phyloP scores from a whole-genome alignment of 2,888 invertebrate genomes.

The Yponomeuta cagnagella region DNA sequence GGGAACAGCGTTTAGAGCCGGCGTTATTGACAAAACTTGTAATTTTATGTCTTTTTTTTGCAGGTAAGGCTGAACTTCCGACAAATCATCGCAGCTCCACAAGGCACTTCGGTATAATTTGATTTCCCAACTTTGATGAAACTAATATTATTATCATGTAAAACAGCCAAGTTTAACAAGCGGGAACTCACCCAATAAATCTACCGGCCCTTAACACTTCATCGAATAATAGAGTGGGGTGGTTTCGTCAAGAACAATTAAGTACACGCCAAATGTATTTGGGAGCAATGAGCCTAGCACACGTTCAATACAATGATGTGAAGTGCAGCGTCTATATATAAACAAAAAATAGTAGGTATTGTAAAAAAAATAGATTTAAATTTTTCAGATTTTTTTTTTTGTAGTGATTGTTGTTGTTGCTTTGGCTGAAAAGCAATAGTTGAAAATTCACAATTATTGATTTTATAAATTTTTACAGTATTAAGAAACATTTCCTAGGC shows the following conservation, averaged over 20 bases:
- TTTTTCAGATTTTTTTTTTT: too few relatives aligned
- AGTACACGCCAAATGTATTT: constrained; percentile 44
- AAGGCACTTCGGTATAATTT: constrained; percentile 1
- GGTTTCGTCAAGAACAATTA: constrained; percentile 55
- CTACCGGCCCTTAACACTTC: constrained; percentile 55
- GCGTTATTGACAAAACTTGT: background rate
- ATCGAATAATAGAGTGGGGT: constrained; percentile 57
- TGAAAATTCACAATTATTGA: too few relatives aligned
- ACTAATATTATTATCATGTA: constrained; percentile 47
- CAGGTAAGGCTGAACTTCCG: background rate
- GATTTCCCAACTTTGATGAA: constrained; percentile 33
- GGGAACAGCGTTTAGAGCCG: background rate
- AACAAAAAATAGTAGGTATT: too few relatives aligned
- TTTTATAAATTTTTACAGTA: too few relatives aligned
- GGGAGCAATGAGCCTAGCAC: constrained; percentile 16
- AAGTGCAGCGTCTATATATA: too few relatives aligned
- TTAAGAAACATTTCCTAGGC: too few relatives aligned
- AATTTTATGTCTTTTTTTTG: constrained; percentile 17
- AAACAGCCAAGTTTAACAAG: constrained; percentile 41
- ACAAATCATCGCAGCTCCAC: background rate
- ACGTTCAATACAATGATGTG: too few relatives aligned
- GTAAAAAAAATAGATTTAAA: too few relatives aligned
- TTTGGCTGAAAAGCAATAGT: too few relatives aligned
- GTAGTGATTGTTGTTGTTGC: too few relatives aligned
- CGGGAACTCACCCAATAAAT: constrained; percentile 62